These are phyloP conservation scores for Drosophila nebulosa DNA, from an alignment of 1,140 invertebrate genomes.

Conservation along the genomic window DNA sequence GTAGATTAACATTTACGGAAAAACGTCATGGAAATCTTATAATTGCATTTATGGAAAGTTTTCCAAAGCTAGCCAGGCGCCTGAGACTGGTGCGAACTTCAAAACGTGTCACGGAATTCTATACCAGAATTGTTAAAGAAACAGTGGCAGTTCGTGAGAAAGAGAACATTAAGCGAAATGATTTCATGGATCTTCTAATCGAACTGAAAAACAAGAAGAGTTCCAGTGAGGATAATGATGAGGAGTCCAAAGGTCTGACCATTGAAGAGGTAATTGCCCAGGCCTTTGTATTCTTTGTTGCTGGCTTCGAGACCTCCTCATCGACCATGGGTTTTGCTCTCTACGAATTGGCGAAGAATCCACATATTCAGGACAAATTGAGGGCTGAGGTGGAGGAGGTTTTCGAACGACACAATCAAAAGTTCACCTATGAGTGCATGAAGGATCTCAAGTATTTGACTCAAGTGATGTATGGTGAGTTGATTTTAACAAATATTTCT, in stretches of 20 bases:
- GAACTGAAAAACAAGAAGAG: constrained; percentile 77
- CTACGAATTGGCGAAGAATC: constrained; percentile 84
- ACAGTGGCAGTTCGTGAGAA: constrained; percentile 81
- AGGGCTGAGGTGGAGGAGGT: constrained; percentile 83
- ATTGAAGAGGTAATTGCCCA: constrained; percentile 73
- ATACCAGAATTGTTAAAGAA: constrained; percentile 80
- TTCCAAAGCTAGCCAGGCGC: constrained; percentile 25
- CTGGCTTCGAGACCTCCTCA: constrained; percentile 86
- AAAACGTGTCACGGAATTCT: constrained; percentile 81
- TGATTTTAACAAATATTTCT: fast-evolving
- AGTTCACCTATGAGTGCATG: constrained; percentile 83
- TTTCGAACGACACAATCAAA: constrained; percentile 78
- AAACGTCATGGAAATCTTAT: constrained; percentile 26
- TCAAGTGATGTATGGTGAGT: constrained; percentile 70
- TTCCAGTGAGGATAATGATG: constrained; percentile 22
- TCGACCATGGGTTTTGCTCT: constrained; percentile 82
- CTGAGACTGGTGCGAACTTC: constrained; percentile 30
- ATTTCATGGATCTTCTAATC: constrained; percentile 83
- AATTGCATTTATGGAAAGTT: constrained; percentile 29
- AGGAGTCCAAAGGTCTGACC: constrained; percentile 29
- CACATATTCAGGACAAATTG: constrained; percentile 84
- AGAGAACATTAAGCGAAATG: constrained; percentile 81
- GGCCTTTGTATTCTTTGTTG: constrained; percentile 82
- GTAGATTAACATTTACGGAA: constrained; percentile 51
- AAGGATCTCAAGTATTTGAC: constrained; percentile 83